Percentiles rank a stretch among this genome's conserved stretches.
phyloP scores from a whole-genome alignment of 1,140 invertebrate genomes.

The Lysiphlebus fabarum region DNA sequence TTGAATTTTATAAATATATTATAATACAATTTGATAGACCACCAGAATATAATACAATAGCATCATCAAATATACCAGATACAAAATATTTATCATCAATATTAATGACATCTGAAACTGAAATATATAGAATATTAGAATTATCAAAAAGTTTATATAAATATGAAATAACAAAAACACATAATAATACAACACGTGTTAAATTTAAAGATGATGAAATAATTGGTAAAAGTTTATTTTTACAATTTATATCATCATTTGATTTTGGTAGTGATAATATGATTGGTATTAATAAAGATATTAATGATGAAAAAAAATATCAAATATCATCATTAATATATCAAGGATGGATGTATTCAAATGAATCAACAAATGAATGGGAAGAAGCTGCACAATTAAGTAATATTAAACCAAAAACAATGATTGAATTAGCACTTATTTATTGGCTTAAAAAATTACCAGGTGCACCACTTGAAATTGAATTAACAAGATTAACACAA shows the following conservation, averaged over 20 bases:
- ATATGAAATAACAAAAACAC: constrained; percentile 29
- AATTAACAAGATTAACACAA: constrained; percentile 53
- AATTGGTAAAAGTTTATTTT: constrained; percentile 43
- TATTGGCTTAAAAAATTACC: constrained; percentile 63
- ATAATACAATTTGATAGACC: constrained; percentile 41
- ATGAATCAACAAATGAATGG: constrained; percentile 52
- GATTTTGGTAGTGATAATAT: constrained; percentile 50
- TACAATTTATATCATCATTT: constrained; percentile 59
- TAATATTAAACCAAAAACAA: constrained; percentile 57
- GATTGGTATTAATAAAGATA: constrained; percentile 39
- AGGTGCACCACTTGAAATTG: constrained; percentile 42
- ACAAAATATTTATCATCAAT: constrained; percentile 33
- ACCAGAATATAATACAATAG: constrained; percentile 43
- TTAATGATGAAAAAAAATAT: constrained; percentile 40
- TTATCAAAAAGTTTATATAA: constrained; percentile 37
- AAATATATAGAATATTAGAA: constrained; percentile 42
- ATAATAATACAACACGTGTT: constrained; percentile 34
- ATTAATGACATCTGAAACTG: constrained; percentile 42
- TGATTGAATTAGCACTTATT: constrained; percentile 64
- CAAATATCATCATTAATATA: constrained; percentile 61
- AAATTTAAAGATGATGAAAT: constrained; percentile 48
- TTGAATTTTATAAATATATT: constrained; percentile 52
- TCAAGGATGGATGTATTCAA: constrained; percentile 60
- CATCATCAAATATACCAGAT: constrained; percentile 30
- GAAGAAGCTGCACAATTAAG: constrained; percentile 55